Base-by-base conservation (phyloP, 2,797 vertebrate species). In the Sparidentex hasta region DNA sequence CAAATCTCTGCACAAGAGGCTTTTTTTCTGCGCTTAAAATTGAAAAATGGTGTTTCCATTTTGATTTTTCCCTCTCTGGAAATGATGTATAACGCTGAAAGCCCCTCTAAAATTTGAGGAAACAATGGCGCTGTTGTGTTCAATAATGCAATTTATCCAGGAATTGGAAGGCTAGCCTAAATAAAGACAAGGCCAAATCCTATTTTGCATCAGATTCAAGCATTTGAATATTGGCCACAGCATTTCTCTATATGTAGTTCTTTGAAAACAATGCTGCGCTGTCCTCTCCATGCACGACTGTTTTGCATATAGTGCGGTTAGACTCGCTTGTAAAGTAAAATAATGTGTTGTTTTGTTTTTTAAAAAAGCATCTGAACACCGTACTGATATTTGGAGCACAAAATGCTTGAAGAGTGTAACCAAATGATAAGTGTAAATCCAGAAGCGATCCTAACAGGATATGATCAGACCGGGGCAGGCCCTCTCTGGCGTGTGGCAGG, bases 91-190 rank as follows among this genome's bases (percentile, higher is more conserved):
- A 75, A 80, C 73, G 71, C 77, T 33, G 63, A 88, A 83, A 87
- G 84, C 67, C 76, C 56, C 55, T 79, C 73, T 68, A 55, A 84
- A 86, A 82, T 81, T 62, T 73, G 62, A 82, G 64, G 59, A 78
- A 91, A 94, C 91, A 90, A 93, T 92, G 55, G 84, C 23, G 65
- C 81, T 73, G 74, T 91, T 93, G 82, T 93, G 76, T 85, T 89
- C 63, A 72, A 59, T 85, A 91, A 90, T 90, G 65, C 80, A 88
- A 81, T 90, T 91, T 91, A 72, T 84, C 56, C 56, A 80, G 74
- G 58, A 87, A 83, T 55, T 74, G 69, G 82, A 88, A 88, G 65
- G 74, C 54, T 74, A 81, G 80, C 65, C 81, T 86, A 86, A 85
- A 89, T 89, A 87, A 87, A 89, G 75, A 86, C 41, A 67, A 77